Evolutionary conservation across 2,113 vertebrate genomes (phyloP).

Genomic region (Bufo gargarizans): DNA sequence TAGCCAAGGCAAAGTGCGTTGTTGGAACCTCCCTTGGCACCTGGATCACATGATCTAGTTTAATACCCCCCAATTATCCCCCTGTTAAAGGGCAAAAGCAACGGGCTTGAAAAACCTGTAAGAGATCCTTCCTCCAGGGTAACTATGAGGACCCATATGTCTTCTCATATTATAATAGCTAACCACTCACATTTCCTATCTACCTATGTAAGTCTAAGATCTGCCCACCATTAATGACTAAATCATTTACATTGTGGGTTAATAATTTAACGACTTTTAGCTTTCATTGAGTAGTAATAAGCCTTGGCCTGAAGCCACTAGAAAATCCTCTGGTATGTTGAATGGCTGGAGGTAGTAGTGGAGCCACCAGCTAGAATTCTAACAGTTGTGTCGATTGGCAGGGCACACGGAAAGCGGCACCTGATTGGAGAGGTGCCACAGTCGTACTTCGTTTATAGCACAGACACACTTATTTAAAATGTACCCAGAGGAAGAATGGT

Average conservation of each 20-base stretch:
- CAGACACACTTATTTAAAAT: not conserved
- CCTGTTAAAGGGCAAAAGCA: too few relatives aligned
- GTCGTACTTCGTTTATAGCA: not conserved
- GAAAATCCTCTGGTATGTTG: not conserved
- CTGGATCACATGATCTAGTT: too few relatives aligned
- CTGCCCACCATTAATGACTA: not conserved
- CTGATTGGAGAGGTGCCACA: not conserved
- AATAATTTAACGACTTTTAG: not conserved
- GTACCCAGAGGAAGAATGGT: not conserved
- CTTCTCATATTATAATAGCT: too few relatives aligned
- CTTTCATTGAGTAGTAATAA: not conserved
- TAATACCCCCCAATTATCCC: too few relatives aligned
- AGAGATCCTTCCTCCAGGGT: too few relatives aligned
- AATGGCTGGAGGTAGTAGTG: not conserved
- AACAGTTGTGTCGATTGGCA: not conserved
- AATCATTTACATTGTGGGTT: not conserved
- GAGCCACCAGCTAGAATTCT: not conserved
- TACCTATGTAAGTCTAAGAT: too few relatives aligned
- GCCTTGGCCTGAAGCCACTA: not conserved
- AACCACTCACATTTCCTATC: too few relatives aligned
- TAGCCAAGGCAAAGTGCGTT: too few relatives aligned
- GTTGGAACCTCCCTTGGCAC: too few relatives aligned
- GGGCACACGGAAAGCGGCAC: not conserved
- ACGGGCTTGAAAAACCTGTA: too few relatives aligned
- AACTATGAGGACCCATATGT: too few relatives aligned